Evolutionary conservation across 2,113 vertebrate species (phyloP).

Genomic region (Laterallus jamaicensis): DNA sequence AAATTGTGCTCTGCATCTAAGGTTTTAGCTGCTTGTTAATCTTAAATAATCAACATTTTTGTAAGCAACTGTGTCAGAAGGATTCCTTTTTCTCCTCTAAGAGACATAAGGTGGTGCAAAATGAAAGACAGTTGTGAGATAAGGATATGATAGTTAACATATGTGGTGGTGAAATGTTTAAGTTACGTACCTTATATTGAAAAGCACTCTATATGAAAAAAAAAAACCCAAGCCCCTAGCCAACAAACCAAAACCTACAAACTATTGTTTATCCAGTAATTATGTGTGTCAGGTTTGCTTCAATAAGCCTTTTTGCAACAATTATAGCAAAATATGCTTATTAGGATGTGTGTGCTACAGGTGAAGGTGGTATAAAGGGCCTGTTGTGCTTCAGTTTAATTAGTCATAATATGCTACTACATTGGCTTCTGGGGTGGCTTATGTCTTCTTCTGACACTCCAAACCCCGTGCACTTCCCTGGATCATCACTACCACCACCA

Average conservation of each 20-base stretch:
- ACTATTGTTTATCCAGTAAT: background rate
- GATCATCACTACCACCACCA: background rate
- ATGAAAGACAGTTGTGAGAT: background rate
- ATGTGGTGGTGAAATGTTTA: background rate
- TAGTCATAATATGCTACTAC: background rate
- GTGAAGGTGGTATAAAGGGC: background rate
- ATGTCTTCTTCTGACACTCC: background rate
- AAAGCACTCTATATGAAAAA: background rate
- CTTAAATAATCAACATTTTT: background rate
- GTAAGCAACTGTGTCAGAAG: background rate
- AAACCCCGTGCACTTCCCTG: background rate
- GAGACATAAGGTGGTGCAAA: background rate
- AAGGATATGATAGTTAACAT: background rate
- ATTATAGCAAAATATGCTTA: background rate
- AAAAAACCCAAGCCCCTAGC: rapidly evolving
- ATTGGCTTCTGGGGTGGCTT: background rate
- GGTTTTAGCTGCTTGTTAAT: background rate
- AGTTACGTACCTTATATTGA: background rate
- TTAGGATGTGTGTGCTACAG: background rate
- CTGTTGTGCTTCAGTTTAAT: background rate
- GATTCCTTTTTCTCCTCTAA: background rate
- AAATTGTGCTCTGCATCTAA: background rate
- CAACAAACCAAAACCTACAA: background rate
- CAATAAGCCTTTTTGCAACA: background rate
- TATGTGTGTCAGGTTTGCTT: background rate